Evolutionary conservation across 1,140 invertebrate species (phyloP), one percentile per base, ranked within the genome.

Genomic region (Scaptodrosophila lebanonensis): DNA sequence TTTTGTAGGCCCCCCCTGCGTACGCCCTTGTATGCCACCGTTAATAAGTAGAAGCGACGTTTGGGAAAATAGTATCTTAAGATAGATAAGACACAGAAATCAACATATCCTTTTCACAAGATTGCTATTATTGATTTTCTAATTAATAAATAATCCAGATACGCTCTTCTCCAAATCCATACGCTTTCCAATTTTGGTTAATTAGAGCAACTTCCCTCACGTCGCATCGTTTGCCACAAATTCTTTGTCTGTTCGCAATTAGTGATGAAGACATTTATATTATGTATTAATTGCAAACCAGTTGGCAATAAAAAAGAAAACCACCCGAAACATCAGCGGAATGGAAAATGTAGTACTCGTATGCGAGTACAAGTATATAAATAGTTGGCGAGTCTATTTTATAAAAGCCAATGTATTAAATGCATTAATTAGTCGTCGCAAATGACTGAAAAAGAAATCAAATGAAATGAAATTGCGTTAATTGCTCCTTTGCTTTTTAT

Each of bases 391-490:
- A 50, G 62, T 53, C 3, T 13, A 9, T 45, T 25, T 15, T n/a
- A 16, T 13, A 20, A 25, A 6, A 12, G 25, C 8, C 72, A 69
- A 66, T 68, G 64, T 45, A 54, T 56, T 71, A 72, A 77, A 66
- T 33, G 39, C 48, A 65, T 69, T 61, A 68, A 77, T 66, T 72
- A 77, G 64, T 66, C 38, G 53, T 16, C 44, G 47, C 30, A 43
- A 66, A 61, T 40, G 51, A 51, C 42, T 56, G 51, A 47, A 47
- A 71, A 56, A 67, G 73, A 58, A 68, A 79, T 62, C 48, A 66
- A 58, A 68, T 54, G 40, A 65, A 66, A 63, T 60, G 27, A 43
- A 63, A 25, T 25, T 3, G 3, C 8, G 44, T 49, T 69, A 77
- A 77, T 73, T 77, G 44, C 58, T 44, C 30, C 25, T 8, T 6